phyloP scores from a whole-genome alignment of 1,140 invertebrate species.

The Macrosteles quadrilineatus region DNA sequence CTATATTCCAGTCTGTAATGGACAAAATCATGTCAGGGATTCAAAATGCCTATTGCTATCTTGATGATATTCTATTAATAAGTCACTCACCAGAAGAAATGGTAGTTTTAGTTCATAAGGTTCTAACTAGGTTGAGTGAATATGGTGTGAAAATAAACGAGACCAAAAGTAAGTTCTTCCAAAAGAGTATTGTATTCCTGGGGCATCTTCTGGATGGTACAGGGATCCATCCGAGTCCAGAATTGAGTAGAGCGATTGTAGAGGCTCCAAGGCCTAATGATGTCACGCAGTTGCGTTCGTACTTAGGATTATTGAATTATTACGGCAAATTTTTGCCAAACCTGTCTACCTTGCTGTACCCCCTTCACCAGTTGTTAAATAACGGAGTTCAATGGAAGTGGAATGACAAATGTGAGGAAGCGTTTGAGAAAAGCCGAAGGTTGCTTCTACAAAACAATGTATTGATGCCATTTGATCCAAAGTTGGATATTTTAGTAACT shows the following conservation, averaged over 20 bases:
- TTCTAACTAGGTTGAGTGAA: constrained; percentile 1
- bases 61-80: constrained; percentile 23
- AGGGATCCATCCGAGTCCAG: background rate
- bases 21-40: background rate
- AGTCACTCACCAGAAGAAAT: too few relatives aligned
- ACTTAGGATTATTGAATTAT: constrained; percentile 23
- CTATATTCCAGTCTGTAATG: background rate
- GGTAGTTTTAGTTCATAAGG: background rate
- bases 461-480: constrained; percentile 43
- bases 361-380: too few relatives aligned
- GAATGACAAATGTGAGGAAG: too few relatives aligned
- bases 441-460: too few relatives aligned
- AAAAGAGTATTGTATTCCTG: background rate
- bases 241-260: background rate
- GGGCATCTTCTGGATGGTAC: constrained; percentile 10
- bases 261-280: constrained; percentile 1
- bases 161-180: background rate
- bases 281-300: background rate
- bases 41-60: background rate
- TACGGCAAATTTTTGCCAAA: constrained; percentile 25
- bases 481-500: background rate
- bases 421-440: too few relatives aligned
- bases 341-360: constrained; percentile 29
- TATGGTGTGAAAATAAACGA: background rate
- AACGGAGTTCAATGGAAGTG: too few relatives aligned